These are phyloP conservation scores for Speoplatyrhinus poulsoni DNA, from an alignment of 2,113 vertebrate genomes.

Conservation along the genomic window DNA sequence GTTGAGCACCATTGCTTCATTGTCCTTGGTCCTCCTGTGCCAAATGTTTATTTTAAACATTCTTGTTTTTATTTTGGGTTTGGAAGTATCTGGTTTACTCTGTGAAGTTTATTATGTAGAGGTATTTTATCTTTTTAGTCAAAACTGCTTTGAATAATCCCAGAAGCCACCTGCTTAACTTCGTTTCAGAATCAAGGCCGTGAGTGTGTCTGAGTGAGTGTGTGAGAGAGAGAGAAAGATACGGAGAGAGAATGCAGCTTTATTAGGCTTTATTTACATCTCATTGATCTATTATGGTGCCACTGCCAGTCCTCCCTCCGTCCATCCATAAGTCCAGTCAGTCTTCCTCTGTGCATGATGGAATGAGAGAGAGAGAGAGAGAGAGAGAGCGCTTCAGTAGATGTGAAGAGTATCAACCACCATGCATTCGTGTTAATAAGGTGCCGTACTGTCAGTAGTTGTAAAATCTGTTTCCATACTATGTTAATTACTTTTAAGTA, in stretches of 20 bases:
- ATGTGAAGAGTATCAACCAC: neutral
- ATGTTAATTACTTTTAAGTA: no score
- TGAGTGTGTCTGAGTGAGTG: neutral
- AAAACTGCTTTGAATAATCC: slow-evolving; percentile 63
- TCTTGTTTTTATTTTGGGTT: slow-evolving; percentile 41
- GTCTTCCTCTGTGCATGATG: slow-evolving; percentile 47
- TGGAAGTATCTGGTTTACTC: slow-evolving; percentile 39
- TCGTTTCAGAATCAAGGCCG: slow-evolving; percentile 8
- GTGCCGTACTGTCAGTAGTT: no score
- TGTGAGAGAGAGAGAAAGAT: neutral
- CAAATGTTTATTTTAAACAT: slow-evolving; percentile 61
- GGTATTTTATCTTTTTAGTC: slow-evolving; percentile 48
- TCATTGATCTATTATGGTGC: slow-evolving; percentile 57
- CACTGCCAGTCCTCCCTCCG: slow-evolving; percentile 45
- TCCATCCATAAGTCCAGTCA: slow-evolving; percentile 54
- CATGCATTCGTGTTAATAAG: no score
- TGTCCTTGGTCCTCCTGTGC: slow-evolving; percentile 57
- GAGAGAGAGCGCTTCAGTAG: no score
- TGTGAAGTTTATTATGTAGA: slow-evolving; percentile 27
- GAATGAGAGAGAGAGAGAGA: slow-evolving; percentile 11
- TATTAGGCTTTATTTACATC: slow-evolving; percentile 53
- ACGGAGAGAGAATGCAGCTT: slow-evolving; percentile 16
- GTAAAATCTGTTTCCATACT: no score
- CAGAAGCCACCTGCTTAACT: slow-evolving; percentile 48
- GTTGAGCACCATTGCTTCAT: slow-evolving; percentile 51